Conservation (phyloP, 1,140 invertebrate species). For the Aradophagus sp. region DNA sequence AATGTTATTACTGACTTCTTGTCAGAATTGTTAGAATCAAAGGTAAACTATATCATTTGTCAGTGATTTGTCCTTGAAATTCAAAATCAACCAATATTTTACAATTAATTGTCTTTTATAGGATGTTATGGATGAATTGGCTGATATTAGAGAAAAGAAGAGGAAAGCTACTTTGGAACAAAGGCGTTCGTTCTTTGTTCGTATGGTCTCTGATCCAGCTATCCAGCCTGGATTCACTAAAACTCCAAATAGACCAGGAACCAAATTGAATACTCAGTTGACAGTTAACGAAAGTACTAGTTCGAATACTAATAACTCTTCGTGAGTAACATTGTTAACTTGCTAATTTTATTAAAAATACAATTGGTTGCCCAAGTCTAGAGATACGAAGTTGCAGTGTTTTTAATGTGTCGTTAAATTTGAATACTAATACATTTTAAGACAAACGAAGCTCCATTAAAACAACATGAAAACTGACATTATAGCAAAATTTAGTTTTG, state of each 20-base stretch:
- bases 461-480: too few relatives aligned
- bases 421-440: too few relatives aligned
- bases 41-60: slow-evolving; percentile 70
- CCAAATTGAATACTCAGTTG: slow-evolving; percentile 69
- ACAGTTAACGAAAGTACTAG: slow-evolving; percentile 64
- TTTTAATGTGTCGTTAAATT: too few relatives aligned
- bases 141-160: slow-evolving; percentile 81
- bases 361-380: too few relatives aligned
- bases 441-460: too few relatives aligned
- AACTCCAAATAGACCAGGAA: slow-evolving; percentile 69
- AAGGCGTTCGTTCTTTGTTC: slow-evolving; percentile 95
- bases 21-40: slow-evolving; percentile 84
- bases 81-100: not conserved
- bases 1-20: slow-evolving; percentile 89
- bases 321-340: slow-evolving; percentile 61
- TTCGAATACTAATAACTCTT: slow-evolving; percentile 43
- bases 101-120: slow-evolving; percentile 58
- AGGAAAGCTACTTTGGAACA: slow-evolving; percentile 85
- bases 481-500: too few relatives aligned
- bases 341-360: too few relatives aligned
- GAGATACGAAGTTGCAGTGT: too few relatives aligned
- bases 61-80: too few relatives aligned
- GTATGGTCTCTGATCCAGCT: slow-evolving; percentile 97
- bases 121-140: slow-evolving; percentile 81
- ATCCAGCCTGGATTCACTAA: slow-evolving; percentile 78